Base-by-base conservation (phyloP, 1,140 invertebrate species). In the Planococcus citri region DNA sequence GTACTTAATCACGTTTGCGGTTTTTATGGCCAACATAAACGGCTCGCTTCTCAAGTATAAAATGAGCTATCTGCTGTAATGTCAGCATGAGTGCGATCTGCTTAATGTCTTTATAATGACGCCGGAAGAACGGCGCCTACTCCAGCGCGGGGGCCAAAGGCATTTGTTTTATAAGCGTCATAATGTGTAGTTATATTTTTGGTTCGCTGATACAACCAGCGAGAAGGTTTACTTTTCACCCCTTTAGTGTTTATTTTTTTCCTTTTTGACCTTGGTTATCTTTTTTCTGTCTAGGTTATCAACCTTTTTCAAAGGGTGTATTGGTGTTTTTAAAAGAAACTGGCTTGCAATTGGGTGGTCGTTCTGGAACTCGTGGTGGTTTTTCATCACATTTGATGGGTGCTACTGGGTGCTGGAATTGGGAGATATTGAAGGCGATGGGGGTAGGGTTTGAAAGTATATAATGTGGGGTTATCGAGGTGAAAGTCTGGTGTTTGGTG, bases 21-120 rank as follows among this genome's bases (percentile, higher is more conserved):
- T 51, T 51, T 51, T 51, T 17, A 51, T 51, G 17, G 41, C 41
- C 41, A 20, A 20, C n/a, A 20, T 51, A 51, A 51, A 51, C 41
- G 41, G 29, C 17, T 51, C 3, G 41, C 41, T 51, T 64, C 25
- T 64, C 24, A 64, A 64, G 60, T 64, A n/a, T n/a, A 64, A 64
- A 64, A 64, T 64, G 60, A 64, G 25, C 60, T 27, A 24, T 64
- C 60, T 64, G 25, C 60, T 64, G 60, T 64, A 64, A 64, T 64
- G 60, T 64, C 60, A 64, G 60, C 60, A 64, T 64, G 60, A 64
- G 60, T 64, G 60, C 20, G 24, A 24, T 64, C 60, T 64, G 60
- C 60, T 64, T 64, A 64, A 64, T 64, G 60, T 64, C 60, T 64
- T 64, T 64, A 64, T 64, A 64, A 64, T 64, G 60, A 64, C 60